phyloP scores from a whole-genome alignment of 92 coral and sea anemone genomes.

The Actinernus sp. region DNA sequence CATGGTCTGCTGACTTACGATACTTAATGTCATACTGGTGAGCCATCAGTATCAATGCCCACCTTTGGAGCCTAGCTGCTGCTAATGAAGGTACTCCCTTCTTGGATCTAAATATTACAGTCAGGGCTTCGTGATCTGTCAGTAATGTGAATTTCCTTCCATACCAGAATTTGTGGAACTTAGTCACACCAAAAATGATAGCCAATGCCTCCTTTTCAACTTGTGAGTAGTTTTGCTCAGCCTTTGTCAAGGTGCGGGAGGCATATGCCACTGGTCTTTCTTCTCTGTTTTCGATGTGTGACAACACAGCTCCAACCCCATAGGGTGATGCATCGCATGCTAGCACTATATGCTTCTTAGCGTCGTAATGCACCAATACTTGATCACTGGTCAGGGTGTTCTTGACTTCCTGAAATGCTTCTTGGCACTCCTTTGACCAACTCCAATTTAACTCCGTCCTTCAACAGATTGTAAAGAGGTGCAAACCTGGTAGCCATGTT shows the following conservation, averaged over 20 bases:
- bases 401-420: too few species aligned
- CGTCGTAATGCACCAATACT: conserved; percentile 35
- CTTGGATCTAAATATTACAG: conserved; percentile 44
- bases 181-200: conserved; percentile 18
- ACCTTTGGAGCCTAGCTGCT: conserved; percentile 55
- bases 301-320: conserved; percentile 48
- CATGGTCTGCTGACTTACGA: conserved; percentile 48
- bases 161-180: conserved; percentile 45
- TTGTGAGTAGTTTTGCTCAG: conserved; percentile 39
- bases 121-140: conserved; percentile 57
- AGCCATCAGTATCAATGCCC: conserved; percentile 52
- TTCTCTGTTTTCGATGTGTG: conserved; percentile 26
- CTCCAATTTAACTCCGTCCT: conserved; percentile 19
- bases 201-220: conserved; percentile 24
- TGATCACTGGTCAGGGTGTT: too few species aligned
- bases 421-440: not conserved
- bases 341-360: conserved; percentile 18
- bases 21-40: conserved; percentile 51
- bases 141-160: conserved; percentile 48
- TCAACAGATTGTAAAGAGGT: conserved; percentile 25
- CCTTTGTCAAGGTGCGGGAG: conserved; percentile 28
- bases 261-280: conserved; percentile 48
- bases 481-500: conserved; percentile 11
- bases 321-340: conserved; percentile 56
- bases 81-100: conserved; percentile 42